phyloP scores from a whole-genome alignment of 2,113 vertebrate species.

The Amphiprion ocellaris region DNA sequence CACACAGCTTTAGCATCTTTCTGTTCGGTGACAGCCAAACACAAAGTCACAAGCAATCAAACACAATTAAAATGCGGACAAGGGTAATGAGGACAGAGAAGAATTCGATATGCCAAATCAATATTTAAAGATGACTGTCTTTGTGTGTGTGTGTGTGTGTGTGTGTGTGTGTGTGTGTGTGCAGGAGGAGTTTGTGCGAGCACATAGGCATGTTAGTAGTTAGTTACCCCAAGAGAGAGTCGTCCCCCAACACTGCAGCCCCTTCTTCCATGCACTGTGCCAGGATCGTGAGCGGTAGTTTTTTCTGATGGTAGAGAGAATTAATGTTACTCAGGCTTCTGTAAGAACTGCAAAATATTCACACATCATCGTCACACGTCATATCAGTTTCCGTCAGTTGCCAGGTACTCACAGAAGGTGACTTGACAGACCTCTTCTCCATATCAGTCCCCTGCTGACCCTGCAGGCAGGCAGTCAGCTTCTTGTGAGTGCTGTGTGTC shows the following conservation, averaged over 20 bases:
- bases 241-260: slow-evolving; percentile 93
- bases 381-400: not conserved
- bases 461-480: slow-evolving; percentile 96
- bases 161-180: not conserved
- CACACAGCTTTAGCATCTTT: slow-evolving; percentile 96
- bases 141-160: slow-evolving; percentile 22
- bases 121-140: slow-evolving; percentile 48
- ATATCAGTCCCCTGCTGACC: slow-evolving; percentile 95
- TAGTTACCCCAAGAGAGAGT: slow-evolving; percentile 93
- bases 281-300: slow-evolving; percentile 93
- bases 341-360: not conserved
- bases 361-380: not conserved
- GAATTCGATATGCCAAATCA: slow-evolving; percentile 45
- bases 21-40: slow-evolving; percentile 76
- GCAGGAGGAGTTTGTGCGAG: slow-evolving; percentile 20
- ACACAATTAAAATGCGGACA: slow-evolving; percentile 24
- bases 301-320: slow-evolving; percentile 88
- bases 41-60: slow-evolving; percentile 34
- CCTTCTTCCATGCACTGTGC: slow-evolving; percentile 97
- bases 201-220: slow-evolving; percentile 10
- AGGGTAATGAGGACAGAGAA: slow-evolving; percentile 46
- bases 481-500: slow-evolving; percentile 98
- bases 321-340: not conserved
- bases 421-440: slow-evolving; percentile 96
- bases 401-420: slow-evolving; percentile 78